These are phyloP conservation scores for Philotrypesis tridentata DNA, from an alignment of 1,140 invertebrate genomes.

Conservation along the genomic window DNA sequence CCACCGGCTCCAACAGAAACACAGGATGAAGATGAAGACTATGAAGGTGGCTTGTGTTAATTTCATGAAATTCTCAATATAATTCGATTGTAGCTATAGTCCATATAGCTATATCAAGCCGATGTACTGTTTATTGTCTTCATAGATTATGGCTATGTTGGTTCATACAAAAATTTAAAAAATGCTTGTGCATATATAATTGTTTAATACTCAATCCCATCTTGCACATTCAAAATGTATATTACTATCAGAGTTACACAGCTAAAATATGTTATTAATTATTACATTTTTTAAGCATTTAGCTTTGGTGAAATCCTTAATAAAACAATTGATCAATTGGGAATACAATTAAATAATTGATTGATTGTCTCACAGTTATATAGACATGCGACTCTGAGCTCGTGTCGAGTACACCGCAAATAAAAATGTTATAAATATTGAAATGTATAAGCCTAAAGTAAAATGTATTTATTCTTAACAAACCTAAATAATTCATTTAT, in stretches of 20 bases:
- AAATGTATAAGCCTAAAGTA: constrained; percentile 35
- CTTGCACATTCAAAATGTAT: constrained; percentile 37
- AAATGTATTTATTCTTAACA: constrained; percentile 50
- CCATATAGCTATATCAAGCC: constrained; percentile 29
- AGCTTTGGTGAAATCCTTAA: constrained; percentile 19
- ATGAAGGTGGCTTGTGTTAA: constrained; percentile 66
- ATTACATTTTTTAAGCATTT: constrained; percentile 28
- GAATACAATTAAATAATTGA: constrained; percentile 9
- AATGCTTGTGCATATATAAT: constrained; percentile 11
- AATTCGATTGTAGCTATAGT: constrained; percentile 32
- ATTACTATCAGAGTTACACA: constrained; percentile 20
- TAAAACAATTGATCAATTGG: constrained; percentile 2
- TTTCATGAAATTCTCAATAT: constrained; percentile 48
- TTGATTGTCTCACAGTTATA: constrained; percentile 3
- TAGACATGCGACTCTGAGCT: not conserved
- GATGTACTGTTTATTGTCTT: constrained; percentile 30
- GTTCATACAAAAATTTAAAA: constrained; percentile 35
- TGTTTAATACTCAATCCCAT: constrained; percentile 25
- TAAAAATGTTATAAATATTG: constrained; percentile 29
- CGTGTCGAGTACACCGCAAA: constrained; percentile 6
- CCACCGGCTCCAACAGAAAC: constrained; percentile 36
- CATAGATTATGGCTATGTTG: constrained; percentile 41
- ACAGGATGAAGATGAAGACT: constrained; percentile 59
- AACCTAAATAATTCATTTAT: constrained; percentile 26
- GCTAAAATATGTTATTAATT: constrained; percentile 25